Evolutionary conservation across 2,113 vertebrate genomes (phyloP).

Genomic region (Oceanites oceanicus): DNA sequence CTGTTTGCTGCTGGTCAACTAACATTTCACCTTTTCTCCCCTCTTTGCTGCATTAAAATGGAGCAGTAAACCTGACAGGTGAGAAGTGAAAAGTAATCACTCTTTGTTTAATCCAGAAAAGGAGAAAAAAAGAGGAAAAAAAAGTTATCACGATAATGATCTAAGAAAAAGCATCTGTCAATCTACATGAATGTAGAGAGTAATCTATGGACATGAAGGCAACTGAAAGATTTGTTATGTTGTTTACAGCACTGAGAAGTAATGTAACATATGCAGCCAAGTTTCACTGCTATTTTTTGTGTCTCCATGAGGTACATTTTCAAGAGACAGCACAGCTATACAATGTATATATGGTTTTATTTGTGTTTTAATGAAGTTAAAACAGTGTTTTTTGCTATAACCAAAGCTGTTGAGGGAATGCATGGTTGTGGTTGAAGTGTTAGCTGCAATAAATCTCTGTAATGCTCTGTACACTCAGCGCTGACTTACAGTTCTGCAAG

Average conservation of each 20-base stretch:
- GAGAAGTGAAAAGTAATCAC: slow-evolving; percentile 75
- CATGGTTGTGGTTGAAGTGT: neutral
- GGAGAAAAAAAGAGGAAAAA: neutral
- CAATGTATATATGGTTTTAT: neutral
- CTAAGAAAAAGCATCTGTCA: neutral
- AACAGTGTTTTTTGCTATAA: neutral
- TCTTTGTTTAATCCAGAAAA: neutral
- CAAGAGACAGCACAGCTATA: neutral
- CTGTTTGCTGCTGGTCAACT: slow-evolving; percentile 71
- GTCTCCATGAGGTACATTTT: neutral
- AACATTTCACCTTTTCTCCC: slow-evolving; percentile 80
- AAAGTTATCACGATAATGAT: neutral
- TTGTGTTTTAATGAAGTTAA: neutral
- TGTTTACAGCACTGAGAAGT: neutral
- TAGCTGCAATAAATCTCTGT: neutral
- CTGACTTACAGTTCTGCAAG: neutral
- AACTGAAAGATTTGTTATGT: neutral
- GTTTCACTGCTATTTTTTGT: neutral
- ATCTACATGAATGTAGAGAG: neutral
- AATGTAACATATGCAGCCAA: neutral
- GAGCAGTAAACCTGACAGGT: slow-evolving; percentile 99
- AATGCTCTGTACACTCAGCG: neutral
- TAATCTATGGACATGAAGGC: neutral
- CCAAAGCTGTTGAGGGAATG: neutral
- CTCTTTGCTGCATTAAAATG: slow-evolving; percentile 87